Conservation (phyloP, 37 sponge, comb jelly and placozoan species). For the Agelas oroides region DNA sequence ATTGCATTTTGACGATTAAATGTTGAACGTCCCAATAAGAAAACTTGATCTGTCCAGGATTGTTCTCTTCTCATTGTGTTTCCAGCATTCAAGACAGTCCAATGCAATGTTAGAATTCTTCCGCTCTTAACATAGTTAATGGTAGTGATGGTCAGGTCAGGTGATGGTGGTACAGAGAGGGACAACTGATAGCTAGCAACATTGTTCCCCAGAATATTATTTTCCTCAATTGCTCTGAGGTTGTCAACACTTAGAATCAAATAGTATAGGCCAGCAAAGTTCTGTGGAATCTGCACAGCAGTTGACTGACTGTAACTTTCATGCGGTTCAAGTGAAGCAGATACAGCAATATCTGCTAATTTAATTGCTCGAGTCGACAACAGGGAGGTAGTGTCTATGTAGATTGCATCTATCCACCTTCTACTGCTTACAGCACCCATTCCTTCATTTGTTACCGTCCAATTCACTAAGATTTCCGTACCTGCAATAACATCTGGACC, state of each 20-base stretch:
- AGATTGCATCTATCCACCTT: background rate
- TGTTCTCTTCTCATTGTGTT: constrained; percentile 1
- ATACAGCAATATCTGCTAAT: too few relatives aligned
- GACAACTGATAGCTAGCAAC: background rate
- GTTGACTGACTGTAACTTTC: background rate
- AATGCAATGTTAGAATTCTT: background rate
- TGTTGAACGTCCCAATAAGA: background rate
- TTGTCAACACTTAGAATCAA: background rate
- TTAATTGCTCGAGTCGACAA: background rate
- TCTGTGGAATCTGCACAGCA: background rate
- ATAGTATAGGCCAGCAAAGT: constrained; percentile 1
- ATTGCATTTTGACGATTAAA: background rate
- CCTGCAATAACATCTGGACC: background rate
- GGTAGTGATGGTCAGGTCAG: background rate
- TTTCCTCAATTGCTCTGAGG: background rate
- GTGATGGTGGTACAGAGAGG: constrained; percentile 13
- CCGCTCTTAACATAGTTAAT: background rate
- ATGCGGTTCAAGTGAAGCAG: too few relatives aligned
- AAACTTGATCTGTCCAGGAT: constrained; percentile 4
- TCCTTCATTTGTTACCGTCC: constrained; percentile 27
- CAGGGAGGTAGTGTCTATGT: background rate
- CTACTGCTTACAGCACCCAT: too few relatives aligned
- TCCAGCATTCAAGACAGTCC: constrained; percentile 5
- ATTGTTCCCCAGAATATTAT: background rate
- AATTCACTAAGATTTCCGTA: background rate